Conservation (phyloP, 2,113 vertebrate species). For the Collichthys lucidus region DNA sequence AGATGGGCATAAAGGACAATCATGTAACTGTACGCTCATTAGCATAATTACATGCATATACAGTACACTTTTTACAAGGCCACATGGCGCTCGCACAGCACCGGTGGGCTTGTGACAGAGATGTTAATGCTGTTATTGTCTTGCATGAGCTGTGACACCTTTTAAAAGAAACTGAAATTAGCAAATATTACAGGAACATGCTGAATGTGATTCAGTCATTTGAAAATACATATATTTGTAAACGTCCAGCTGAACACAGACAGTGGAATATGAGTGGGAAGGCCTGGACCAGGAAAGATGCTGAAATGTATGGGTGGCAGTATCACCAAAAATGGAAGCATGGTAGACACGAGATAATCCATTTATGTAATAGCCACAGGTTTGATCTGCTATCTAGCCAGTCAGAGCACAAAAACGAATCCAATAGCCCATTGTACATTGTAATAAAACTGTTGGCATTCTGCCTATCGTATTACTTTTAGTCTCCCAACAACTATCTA, state of each 20-base stretch:
- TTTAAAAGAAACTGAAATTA: slow-evolving; percentile 11
- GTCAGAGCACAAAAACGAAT: not conserved
- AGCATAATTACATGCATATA: slow-evolving; percentile 77
- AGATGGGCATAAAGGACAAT: slow-evolving; percentile 84
- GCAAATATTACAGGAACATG: not conserved
- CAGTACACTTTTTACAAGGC: slow-evolving; percentile 47
- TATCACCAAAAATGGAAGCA: not conserved
- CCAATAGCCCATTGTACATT: not conserved
- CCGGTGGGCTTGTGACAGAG: slow-evolving; percentile 50
- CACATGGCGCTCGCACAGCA: slow-evolving; percentile 40
- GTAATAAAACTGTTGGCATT: not conserved
- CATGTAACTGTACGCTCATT: slow-evolving; percentile 78
- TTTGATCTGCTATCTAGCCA: slow-evolving; percentile 5
- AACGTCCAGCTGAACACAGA: not conserved
- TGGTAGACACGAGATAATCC: not conserved
- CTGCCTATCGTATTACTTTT: not conserved
- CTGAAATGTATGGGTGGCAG: not conserved
- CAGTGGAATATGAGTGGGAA: not conserved
- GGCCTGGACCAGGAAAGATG: slow-evolving; percentile 6
- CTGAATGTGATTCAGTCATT: not conserved
- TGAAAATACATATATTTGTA: not conserved
- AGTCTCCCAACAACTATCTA: not conserved
- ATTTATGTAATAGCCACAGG: not conserved
- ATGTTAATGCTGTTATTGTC: slow-evolving; percentile 52
- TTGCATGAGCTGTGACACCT: slow-evolving; percentile 27